Evolutionary conservation across 2,888 invertebrate species (phyloP), one percentile per base, ranked within the genome.

Genomic region (Drosophila falleni): DNA sequence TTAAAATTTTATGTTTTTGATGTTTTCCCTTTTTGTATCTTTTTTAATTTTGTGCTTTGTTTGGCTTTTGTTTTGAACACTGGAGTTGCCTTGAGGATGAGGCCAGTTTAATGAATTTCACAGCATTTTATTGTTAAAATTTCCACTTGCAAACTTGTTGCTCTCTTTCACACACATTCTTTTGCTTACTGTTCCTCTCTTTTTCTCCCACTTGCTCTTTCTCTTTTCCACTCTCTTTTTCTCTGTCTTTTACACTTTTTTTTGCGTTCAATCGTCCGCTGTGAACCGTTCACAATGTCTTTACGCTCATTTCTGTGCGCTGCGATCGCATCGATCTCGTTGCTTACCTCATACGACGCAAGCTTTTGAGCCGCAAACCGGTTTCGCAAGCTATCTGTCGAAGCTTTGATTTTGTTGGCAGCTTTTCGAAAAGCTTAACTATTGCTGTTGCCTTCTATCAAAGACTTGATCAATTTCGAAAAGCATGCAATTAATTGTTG

Each of bases 251-350:
- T 41, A 26, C 47, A 49, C 47, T 59, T 51, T 39, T 42, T 26
- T 23, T 72, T 59, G 42, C 54, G 41, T 41, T 26, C 26, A 50
- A 61, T 78, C 72, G 55, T 89, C 87, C 78, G 87, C 82, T 89
- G 75, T 71, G 84, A 80, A 90, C 90, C 90, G 91, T 87, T 90
- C 90, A 89, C 91, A 74, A 85, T 71, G 87, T 89, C 88, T 89
- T 82, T 86, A 89, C 90, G 91, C 90, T 90, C 90, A 88, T 78
- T 89, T 90, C 86, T 90, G 91, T 74, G 64, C 70, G 78, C 74
- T 76, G 77, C 71, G 73, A 73, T 81, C 73, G 79, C 71, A 49
- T 61, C 80, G 86, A 89, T 87, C 86, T 62, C 54, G 67, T 68
- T 77, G 80, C 79, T 87, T 80, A 84, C 87, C 88, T 83, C 84